Conservation (phyloP, 2,888 invertebrate species). For the Escarpia spicata region DNA sequence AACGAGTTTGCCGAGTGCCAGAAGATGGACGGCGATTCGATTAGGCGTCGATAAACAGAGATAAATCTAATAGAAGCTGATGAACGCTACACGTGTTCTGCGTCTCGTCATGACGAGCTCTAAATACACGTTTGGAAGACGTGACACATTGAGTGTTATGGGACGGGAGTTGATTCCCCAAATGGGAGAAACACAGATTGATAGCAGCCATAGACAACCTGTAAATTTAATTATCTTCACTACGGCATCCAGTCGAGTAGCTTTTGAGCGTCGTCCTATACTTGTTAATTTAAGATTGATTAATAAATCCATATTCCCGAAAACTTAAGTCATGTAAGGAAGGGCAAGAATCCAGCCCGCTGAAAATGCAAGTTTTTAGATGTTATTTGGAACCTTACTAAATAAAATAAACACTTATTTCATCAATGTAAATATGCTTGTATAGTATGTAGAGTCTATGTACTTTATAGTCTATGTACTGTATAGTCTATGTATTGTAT, state of each 20-base stretch:
- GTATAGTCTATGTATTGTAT: too few species aligned
- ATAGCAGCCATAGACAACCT: not conserved
- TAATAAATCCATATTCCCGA: too few species aligned
- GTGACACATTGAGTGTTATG: not conserved
- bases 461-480: too few species aligned
- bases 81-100: not conserved
- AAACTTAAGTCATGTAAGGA: too few species aligned
- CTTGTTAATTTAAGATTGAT: too few species aligned
- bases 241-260: not conserved
- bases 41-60: not conserved
- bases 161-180: not conserved
- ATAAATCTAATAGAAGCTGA: not conserved
- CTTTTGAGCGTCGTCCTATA: not conserved
- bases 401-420: too few species aligned
- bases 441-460: too few species aligned
- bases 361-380: too few species aligned
- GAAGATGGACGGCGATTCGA: not conserved
- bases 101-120: not conserved
- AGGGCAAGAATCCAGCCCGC: too few species aligned
- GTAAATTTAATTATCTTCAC: not conserved
- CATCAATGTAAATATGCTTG: too few species aligned
- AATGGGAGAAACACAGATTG: conserved; percentile 1
- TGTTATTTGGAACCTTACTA: too few species aligned
- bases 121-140: not conserved
- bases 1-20: not conserved